Evolutionary conservation across 2,113 vertebrate species (phyloP).

Genomic region (Erythrolamprus reginae): DNA sequence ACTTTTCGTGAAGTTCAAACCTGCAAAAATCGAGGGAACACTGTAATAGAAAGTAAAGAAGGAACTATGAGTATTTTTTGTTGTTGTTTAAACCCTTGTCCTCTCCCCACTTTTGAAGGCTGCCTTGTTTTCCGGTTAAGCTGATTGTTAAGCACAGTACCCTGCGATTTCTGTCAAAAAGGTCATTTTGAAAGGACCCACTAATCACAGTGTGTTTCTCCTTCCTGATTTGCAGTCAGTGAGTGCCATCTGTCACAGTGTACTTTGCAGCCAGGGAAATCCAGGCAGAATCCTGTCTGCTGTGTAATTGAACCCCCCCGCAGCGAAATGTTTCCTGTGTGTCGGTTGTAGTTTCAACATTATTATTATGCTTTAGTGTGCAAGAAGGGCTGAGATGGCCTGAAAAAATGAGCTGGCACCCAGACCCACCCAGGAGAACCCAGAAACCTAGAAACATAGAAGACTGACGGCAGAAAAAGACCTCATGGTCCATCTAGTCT

Average conservation of each 20-base stretch:
- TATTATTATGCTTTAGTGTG: not conserved
- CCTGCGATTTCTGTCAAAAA: not conserved
- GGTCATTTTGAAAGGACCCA: not conserved
- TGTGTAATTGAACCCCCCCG: not conserved
- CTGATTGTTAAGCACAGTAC: not conserved
- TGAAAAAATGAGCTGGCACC: not conserved
- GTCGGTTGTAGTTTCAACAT: not conserved
- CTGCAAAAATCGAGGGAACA: no score
- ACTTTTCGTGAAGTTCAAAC: no score
- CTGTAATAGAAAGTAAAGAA: not conserved
- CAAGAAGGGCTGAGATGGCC: not conserved
- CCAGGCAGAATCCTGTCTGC: not conserved
- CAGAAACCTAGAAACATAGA: no score
- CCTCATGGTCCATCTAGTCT: no score
- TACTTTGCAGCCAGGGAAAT: not conserved
- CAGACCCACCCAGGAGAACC: not conserved
- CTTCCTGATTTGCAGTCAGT: not conserved
- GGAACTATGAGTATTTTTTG: not conserved
- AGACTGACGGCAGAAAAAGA: no score
- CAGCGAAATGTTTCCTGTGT: not conserved
- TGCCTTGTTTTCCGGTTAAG: not conserved
- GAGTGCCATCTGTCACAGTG: not conserved
- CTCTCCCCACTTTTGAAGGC: not conserved
- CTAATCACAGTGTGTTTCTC: not conserved
- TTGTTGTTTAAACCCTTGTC: not conserved